A percentile compares a stretch with the other conserved stretches of the same genome.
Conservation (phyloP, 1,140 invertebrate species). For the Acromyrmex heyeri region DNA sequence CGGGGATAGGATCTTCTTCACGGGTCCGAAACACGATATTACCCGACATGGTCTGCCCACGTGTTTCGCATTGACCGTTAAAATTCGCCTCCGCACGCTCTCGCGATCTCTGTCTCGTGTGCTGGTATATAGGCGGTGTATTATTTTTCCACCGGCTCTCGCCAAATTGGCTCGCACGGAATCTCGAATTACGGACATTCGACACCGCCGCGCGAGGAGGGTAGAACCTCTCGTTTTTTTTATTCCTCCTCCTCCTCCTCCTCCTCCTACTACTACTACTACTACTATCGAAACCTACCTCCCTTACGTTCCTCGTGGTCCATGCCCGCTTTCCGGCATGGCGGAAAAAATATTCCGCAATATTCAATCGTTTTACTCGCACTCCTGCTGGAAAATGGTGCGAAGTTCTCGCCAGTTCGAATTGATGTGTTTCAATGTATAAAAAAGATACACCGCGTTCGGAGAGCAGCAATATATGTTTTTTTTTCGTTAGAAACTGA, state of each 20-base stretch:
- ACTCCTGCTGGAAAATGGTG: slow-evolving; percentile 26
- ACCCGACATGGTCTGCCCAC: slow-evolving; percentile 67
- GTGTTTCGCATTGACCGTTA: slow-evolving; percentile 74
- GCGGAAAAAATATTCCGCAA: slow-evolving; percentile 76
- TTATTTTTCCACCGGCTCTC: slow-evolving; percentile 81
- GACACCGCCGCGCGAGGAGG: slow-evolving; percentile 71
- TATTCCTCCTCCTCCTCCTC: background rate
- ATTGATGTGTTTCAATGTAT: slow-evolving; percentile 32
- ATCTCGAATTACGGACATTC: slow-evolving; percentile 82
- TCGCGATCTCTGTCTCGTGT: slow-evolving; percentile 69
- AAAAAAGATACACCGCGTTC: slow-evolving; percentile 17
- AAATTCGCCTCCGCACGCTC: slow-evolving; percentile 73
- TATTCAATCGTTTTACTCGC: slow-evolving; percentile 75
- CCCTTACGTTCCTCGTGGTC: slow-evolving; percentile 50
- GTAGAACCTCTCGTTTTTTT: slow-evolving; percentile 61
- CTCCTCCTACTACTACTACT: background rate
- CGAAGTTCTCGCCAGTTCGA: slow-evolving; percentile 10
- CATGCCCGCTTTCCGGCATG: slow-evolving; percentile 57
- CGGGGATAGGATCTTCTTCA: slow-evolving; percentile 40
- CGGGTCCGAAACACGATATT: slow-evolving; percentile 71
- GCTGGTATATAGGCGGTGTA: slow-evolving; percentile 75
- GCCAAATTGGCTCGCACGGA: slow-evolving; percentile 82
- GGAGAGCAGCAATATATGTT: background rate
- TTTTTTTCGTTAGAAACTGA: slow-evolving; percentile 8
- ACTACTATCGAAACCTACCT: background rate